phyloP scores from a whole-genome alignment of 2,113 vertebrate species.

The Odobenus rosmarus region DNA sequence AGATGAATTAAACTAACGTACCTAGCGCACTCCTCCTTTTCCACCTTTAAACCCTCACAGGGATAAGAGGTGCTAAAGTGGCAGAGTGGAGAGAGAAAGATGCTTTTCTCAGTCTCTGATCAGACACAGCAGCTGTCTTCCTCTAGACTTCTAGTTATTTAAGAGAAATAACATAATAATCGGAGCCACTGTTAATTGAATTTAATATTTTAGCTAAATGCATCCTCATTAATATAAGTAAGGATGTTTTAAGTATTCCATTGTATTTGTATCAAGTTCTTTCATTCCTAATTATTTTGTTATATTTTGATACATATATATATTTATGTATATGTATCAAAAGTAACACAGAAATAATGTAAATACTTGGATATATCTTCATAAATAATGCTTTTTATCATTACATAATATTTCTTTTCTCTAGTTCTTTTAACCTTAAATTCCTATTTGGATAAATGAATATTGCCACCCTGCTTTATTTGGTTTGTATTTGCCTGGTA shows the following conservation, averaged over 20 bases:
- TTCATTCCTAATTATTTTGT: not conserved
- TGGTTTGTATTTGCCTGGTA: not conserved
- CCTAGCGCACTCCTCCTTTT: too few relatives aligned
- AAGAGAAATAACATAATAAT: not conserved
- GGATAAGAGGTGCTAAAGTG: not conserved
- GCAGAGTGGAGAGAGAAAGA: not conserved
- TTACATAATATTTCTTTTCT: not conserved
- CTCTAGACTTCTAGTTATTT: not conserved
- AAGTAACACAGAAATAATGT: not conserved
- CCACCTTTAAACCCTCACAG: not conserved
- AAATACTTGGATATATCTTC: not conserved
- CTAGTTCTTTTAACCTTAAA: not conserved
- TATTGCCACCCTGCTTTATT: not conserved
- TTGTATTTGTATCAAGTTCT: not conserved
- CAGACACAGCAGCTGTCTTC: not conserved
- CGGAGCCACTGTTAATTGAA: not conserved
- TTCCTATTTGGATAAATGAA: not conserved
- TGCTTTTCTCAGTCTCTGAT: not conserved
- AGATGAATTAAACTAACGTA: not conserved
- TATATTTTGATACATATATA: too few relatives aligned
- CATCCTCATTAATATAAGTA: not conserved
- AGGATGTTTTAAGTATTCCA: not conserved
- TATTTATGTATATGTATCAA: too few relatives aligned
- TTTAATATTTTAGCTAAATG: not conserved
- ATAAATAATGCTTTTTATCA: not conserved